Conservation (phyloP, 2,888 invertebrate species). For the Agrotis puta region DNA sequence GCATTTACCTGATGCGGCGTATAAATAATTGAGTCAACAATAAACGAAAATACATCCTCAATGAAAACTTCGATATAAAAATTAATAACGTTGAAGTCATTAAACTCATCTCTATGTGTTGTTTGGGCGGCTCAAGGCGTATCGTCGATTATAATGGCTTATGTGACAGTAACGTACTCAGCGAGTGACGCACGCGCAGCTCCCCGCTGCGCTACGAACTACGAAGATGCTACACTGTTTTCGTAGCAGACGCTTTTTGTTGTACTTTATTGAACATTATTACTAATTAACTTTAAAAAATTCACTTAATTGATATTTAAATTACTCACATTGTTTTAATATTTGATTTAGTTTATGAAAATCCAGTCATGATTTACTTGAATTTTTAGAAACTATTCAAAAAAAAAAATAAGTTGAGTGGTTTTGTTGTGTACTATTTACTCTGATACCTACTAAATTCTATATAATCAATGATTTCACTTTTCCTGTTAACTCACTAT, state of each 20-base stretch:
- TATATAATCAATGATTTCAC: no score
- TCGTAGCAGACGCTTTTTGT: slow-evolving; percentile 26
- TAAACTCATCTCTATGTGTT: slow-evolving; percentile 53
- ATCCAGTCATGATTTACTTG: neutral
- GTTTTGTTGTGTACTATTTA: no score
- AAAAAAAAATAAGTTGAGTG: no score
- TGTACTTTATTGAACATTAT: neutral
- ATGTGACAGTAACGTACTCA: slow-evolving; percentile 39
- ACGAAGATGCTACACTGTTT: slow-evolving; percentile 28
- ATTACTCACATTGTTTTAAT: neutral
- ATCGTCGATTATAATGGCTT: slow-evolving; percentile 34
- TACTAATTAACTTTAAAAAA: slow-evolving; percentile 24
- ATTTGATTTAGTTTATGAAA: neutral
- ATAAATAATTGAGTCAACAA: slow-evolving; percentile 4
- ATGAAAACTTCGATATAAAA: slow-evolving; percentile 56
- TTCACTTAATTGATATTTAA: neutral
- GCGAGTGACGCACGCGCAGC: slow-evolving; percentile 31
- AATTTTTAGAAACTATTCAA: neutral
- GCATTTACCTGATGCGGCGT: neutral
- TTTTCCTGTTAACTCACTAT: no score
- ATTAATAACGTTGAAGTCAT: slow-evolving; percentile 30
- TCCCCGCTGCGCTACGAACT: slow-evolving; percentile 55
- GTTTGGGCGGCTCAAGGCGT: slow-evolving; percentile 56
- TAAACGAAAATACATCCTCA: slow-evolving; percentile 21
- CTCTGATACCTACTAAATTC: no score